A percentile compares a stretch with the other conserved stretches of the same genome.
phyloP scores from a whole-genome alignment of 2,113 vertebrate genomes.

The Rhagologus leucostigma region DNA sequence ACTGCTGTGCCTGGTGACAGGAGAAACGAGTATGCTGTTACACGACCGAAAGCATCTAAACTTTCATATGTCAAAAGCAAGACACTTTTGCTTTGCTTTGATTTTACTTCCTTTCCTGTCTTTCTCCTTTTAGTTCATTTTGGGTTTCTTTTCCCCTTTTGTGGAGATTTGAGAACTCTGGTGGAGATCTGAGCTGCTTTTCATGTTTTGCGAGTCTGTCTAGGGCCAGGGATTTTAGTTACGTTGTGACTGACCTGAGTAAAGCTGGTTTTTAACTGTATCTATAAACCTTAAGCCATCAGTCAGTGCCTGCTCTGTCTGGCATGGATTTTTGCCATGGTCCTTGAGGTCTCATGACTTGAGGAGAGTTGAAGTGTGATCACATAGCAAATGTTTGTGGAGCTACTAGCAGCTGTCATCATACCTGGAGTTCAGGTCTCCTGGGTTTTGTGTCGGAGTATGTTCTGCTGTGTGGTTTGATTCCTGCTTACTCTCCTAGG shows the following conservation, averaged over 20 bases:
- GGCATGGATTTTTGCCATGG: not conserved
- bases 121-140: not conserved
- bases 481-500: not conserved
- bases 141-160: not conserved
- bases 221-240: not conserved
- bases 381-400: fast-evolving
- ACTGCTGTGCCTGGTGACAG: not conserved
- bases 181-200: not conserved
- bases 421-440: not conserved
- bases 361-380: not conserved
- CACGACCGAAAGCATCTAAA: not conserved
- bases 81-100: not conserved
- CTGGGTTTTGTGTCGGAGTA: not conserved
- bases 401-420: not conserved
- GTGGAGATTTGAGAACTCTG: not conserved
- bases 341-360: not conserved
- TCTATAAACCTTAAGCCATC: not conserved
- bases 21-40: not conserved
- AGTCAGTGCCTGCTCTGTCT: not conserved
- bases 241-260: not conserved
- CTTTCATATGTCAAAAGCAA: not conserved
- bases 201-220: not conserved
- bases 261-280: not conserved
- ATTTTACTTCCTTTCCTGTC: not conserved
- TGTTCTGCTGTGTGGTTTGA: not conserved